Conservation (phyloP, 2,888 invertebrate species). For the Allophyes oxyacanthae region DNA sequence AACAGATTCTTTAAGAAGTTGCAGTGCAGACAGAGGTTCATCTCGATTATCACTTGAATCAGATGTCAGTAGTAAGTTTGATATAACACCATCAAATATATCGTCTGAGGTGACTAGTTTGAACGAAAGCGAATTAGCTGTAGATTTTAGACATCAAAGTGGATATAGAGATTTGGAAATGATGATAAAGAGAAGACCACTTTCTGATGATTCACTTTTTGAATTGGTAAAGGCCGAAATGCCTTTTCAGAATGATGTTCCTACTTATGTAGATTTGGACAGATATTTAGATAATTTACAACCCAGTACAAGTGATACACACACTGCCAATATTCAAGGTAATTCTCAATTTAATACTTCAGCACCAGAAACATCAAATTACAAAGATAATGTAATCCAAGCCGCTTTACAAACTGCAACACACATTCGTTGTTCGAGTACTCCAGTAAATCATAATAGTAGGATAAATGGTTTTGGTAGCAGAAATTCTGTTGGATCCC, state of each 20-base stretch:
- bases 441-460: conserved; percentile 71
- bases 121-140: conserved; percentile 82
- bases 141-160: conserved; percentile 87
- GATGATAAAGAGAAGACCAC: conserved; percentile 92
- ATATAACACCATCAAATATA: conserved; percentile 78
- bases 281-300: conserved; percentile 91
- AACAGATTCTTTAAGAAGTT: conserved; percentile 82
- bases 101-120: conserved; percentile 82
- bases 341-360: conserved; percentile 63
- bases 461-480: conserved; percentile 58
- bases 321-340: conserved; percentile 47
- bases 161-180: conserved; percentile 88
- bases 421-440: conserved; percentile 78
- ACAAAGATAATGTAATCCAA: conserved; percentile 69
- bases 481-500: conserved; percentile 59
- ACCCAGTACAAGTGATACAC: conserved; percentile 73
- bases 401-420: conserved; percentile 58
- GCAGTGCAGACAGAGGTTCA: conserved; percentile 83
- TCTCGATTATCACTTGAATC: conserved; percentile 85
- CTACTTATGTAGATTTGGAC: conserved; percentile 91
- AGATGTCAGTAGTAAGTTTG: conserved; percentile 86
- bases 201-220: conserved; percentile 93
- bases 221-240: conserved; percentile 91
- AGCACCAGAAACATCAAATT: conserved; percentile 57
- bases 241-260: conserved; percentile 83